Conservation (phyloP, 2,888 invertebrate species). For the Phyllotreta striolata region DNA sequence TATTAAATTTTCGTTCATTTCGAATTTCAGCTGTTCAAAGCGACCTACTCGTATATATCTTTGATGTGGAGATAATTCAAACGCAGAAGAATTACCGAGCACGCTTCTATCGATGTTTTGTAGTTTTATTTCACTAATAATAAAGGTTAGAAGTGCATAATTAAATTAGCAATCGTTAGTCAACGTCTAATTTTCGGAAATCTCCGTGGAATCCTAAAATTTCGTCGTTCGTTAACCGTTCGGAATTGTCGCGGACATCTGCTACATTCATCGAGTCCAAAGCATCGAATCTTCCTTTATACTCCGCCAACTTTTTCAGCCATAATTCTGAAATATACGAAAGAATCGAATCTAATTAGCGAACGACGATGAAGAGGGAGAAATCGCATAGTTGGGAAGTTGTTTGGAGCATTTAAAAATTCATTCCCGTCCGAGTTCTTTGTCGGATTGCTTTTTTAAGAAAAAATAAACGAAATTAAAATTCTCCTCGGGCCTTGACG, state of each 20-base stretch:
- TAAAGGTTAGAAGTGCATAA: too few species aligned
- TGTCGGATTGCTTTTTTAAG: too few species aligned
- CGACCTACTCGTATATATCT: constrained; percentile 38
- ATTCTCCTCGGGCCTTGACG: neutral
- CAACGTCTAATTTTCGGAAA: constrained; percentile 43
- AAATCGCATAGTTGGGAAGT: neutral
- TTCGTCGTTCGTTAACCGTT: constrained; percentile 43
- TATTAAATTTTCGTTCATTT: constrained; percentile 6
- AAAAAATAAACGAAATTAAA: constrained; percentile 3
- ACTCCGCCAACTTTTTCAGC: constrained; percentile 41
- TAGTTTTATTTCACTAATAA: neutral
- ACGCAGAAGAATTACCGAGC: too few species aligned
- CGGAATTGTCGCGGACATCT: constrained; percentile 40
- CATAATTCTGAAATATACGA: constrained; percentile 39
- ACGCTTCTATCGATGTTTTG: neutral
- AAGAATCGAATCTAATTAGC: neutral
- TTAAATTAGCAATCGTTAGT: neutral
- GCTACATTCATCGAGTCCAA: constrained; percentile 41
- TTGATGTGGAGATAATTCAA: constrained; percentile 29
- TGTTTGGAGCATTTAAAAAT: neutral
- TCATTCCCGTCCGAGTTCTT: neutral
- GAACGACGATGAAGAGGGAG: neutral
- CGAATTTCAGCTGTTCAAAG: constrained; percentile 40
- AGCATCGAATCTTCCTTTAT: constrained; percentile 43
- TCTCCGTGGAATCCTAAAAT: constrained; percentile 47